Evolutionary conservation across 2,888 invertebrate genomes (phyloP).

Genomic region (Fragum sueziense): DNA sequence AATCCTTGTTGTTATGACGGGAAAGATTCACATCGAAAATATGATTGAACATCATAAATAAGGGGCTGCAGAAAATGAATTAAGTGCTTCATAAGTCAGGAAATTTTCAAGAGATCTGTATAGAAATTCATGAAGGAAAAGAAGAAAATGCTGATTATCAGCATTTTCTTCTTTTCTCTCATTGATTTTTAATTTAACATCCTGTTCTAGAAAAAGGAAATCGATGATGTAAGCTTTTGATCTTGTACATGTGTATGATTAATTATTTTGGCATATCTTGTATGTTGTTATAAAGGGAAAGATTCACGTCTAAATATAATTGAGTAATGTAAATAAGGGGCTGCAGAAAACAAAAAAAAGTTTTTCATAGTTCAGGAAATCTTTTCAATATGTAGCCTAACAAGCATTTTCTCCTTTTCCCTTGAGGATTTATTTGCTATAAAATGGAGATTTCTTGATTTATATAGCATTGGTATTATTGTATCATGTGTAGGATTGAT

Average conservation of each 20-base stretch:
- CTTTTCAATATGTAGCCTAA: too few species aligned
- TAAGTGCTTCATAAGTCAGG: too few species aligned
- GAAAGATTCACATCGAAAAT: not conserved
- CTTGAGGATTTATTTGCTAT: too few species aligned
- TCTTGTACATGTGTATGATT: conserved; percentile 27
- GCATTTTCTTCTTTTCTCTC: conserved; percentile 6
- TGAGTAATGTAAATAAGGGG: too few species aligned
- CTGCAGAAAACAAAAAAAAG: too few species aligned
- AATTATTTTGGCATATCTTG: conserved; percentile 17
- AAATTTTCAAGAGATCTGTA: too few species aligned
- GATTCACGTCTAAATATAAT: not conserved
- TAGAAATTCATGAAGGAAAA: not conserved
- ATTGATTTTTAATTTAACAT: not conserved
- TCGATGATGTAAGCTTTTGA: conserved; percentile 38
- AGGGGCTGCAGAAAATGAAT: too few species aligned
- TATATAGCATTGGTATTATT: conserved; percentile 30
- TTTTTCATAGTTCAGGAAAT: too few species aligned
- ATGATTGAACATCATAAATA: too few species aligned
- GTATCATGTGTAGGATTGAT: conserved; percentile 32
- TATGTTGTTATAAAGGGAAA: not conserved
- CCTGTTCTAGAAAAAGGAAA: too few species aligned
- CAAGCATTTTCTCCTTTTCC: too few species aligned
- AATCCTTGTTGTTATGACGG: not conserved
- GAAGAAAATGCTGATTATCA: not conserved
- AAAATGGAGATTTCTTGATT: too few species aligned